phyloP scores from a whole-genome alignment of 2,113 vertebrate species.

The Polyodon spathula region DNA sequence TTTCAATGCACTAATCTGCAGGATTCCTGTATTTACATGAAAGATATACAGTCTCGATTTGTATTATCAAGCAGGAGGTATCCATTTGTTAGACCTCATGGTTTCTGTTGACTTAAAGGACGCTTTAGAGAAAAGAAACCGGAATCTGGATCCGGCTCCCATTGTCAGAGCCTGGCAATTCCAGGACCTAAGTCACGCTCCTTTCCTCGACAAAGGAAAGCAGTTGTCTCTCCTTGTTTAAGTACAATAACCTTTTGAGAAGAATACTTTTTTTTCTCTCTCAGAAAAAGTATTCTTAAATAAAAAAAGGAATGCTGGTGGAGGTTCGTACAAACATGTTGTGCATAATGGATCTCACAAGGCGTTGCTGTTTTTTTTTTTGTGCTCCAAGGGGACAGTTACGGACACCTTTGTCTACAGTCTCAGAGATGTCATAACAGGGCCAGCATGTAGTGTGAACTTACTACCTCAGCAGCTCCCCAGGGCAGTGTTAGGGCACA shows the following conservation, averaged over 20 bases:
- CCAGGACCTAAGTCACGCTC: constrained; percentile 2
- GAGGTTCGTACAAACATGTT: too few relatives aligned
- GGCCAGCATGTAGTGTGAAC: too few relatives aligned
- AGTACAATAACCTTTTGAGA: not conserved
- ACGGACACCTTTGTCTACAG: too few relatives aligned
- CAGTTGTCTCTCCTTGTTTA: constrained; percentile 4
- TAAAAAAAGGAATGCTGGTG: too few relatives aligned
- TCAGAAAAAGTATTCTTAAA: not conserved
- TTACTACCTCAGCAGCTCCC: too few relatives aligned
- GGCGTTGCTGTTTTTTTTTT: too few relatives aligned
- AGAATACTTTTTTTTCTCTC: not conserved
- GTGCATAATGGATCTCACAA: too few relatives aligned
- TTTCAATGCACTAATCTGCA: constrained; percentile 11
- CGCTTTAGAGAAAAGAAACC: constrained; percentile 32
- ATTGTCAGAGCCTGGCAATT: constrained; percentile 26
- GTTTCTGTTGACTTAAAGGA: constrained; percentile 24
- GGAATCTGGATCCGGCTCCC: constrained; percentile 42
- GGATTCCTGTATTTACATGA: constrained; percentile 26
- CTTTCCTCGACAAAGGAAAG: constrained; percentile 11
- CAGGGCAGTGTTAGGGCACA: too few relatives aligned
- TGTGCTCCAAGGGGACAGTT: too few relatives aligned
- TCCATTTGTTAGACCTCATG: constrained; percentile 23
- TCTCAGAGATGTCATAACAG: too few relatives aligned
- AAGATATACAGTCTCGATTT: constrained; percentile 22
- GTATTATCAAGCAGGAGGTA: constrained; percentile 7